Conservation (phyloP, 23 tunicate species). For the Ascidia mentula region DNA sequence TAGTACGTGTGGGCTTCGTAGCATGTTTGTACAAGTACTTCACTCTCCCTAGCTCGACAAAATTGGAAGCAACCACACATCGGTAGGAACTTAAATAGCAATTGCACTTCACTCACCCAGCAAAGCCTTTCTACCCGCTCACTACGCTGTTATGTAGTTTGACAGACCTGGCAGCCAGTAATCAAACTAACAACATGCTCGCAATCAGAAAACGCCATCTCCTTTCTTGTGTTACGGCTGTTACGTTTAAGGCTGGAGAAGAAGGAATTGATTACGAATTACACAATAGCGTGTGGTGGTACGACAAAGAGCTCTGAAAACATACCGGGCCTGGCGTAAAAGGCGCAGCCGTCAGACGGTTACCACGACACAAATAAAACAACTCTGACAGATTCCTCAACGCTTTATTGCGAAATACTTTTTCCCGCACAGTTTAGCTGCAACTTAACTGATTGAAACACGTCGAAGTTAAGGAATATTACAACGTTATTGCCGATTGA, state of each 20-base stretch:
- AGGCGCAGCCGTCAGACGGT: neutral
- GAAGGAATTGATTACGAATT: constrained; percentile 4
- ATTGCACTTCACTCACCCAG: neutral
- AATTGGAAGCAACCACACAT: constrained; percentile 5
- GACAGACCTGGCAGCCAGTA: neutral
- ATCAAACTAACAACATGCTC: neutral
- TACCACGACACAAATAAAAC: neutral
- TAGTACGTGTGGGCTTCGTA: neutral
- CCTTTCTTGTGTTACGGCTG: neutral
- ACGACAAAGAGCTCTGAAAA: neutral
- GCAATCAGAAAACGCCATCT: neutral
- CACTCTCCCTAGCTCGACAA: neutral
- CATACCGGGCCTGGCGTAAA: neutral
- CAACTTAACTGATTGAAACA: too few relatives aligned
- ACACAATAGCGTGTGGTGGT: neutral
- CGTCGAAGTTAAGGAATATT: too few relatives aligned
- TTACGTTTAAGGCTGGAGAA: neutral
- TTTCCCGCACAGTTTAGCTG: too few relatives aligned
- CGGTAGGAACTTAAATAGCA: neutral
- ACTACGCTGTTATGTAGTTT: neutral
- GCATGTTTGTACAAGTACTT: constrained; percentile 1
- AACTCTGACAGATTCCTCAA: neutral
- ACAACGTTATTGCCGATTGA: too few relatives aligned
- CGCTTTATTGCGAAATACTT: too few relatives aligned
- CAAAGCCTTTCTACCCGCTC: neutral